These are phyloP conservation scores for Phytoseiulus persimilis DNA, from an alignment of 2,888 invertebrate genomes.

Conservation along the genomic window DNA sequence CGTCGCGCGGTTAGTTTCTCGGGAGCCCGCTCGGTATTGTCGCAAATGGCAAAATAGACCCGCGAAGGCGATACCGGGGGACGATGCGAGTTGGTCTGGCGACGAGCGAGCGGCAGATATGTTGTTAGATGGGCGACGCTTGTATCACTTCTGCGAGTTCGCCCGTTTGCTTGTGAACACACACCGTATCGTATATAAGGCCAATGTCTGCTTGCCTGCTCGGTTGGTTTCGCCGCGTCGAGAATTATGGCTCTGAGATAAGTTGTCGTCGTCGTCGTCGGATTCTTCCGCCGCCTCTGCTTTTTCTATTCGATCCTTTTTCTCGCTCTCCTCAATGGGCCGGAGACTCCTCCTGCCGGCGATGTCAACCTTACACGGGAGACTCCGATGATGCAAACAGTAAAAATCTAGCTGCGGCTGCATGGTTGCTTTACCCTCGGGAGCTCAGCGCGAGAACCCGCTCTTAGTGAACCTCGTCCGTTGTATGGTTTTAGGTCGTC, in stretches of 20 bases:
- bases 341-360: no score
- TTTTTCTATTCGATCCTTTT: background rate
- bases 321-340: no score
- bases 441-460: no score
- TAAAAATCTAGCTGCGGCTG: no score
- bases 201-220: background rate
- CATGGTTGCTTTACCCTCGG: no score
- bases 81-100: background rate
- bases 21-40: background rate
- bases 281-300: background rate
- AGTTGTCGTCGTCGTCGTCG: background rate
- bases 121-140: background rate
- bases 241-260: background rate
- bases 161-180: background rate
- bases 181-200: background rate
- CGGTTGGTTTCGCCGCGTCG: background rate
- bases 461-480: no score
- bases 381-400: no score
- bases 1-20: background rate
- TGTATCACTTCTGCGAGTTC: background rate
- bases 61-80: background rate
- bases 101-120: background rate
- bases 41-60: background rate
- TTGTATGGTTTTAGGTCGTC: no score
- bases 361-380: no score